Conservation (phyloP, 2,113 vertebrate genomes). For the Dicrurus megarhynchus region DNA sequence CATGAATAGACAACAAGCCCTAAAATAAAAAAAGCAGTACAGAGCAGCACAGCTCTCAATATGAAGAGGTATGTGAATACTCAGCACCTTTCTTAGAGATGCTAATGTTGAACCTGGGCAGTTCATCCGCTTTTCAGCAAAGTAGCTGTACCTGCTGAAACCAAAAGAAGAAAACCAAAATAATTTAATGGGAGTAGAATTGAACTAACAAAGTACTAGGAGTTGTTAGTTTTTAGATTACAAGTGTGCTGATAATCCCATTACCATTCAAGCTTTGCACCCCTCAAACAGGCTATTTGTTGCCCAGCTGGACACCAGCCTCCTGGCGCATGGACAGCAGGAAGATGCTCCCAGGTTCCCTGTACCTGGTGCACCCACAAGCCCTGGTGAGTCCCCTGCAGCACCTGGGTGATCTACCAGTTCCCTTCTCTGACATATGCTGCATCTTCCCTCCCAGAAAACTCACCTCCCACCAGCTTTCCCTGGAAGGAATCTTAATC, state of each 20-base stretch:
- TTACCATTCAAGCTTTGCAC: background rate
- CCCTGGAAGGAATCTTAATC: background rate
- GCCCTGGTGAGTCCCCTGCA: background rate
- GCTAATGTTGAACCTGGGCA: background rate
- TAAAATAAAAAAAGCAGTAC: background rate
- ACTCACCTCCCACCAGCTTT: background rate
- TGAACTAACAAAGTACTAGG: background rate
- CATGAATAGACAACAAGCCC: background rate
- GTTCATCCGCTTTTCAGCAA: background rate
- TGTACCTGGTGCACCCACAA: accelerated
- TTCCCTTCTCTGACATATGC: background rate
- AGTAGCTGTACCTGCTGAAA: background rate
- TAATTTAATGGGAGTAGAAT: background rate
- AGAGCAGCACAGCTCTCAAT: background rate
- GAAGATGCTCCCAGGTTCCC: background rate
- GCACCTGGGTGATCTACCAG: background rate
- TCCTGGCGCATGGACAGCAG: accelerated
- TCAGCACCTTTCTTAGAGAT: background rate
- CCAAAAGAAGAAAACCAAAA: background rate
- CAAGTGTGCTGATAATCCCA: background rate
- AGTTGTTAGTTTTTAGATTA: background rate
- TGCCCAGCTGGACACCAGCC: background rate
- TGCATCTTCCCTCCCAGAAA: background rate
- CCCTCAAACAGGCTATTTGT: background rate
- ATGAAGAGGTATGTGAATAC: background rate